Conservation (phyloP, 2,888 invertebrate species). For the Encarsia formosa region DNA sequence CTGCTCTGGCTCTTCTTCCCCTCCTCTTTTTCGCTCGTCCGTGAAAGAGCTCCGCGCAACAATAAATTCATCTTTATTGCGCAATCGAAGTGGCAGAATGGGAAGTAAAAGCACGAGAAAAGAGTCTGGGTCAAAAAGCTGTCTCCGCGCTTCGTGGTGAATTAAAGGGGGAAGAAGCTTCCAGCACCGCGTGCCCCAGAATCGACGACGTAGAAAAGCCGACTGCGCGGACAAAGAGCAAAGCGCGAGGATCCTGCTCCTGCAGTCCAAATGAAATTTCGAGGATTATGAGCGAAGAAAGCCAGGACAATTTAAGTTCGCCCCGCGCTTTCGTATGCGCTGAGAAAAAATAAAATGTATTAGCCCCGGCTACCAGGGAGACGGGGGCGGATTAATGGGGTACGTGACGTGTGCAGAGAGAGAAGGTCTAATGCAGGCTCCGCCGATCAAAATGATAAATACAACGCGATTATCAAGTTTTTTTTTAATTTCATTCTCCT, state of each 20-base stretch:
- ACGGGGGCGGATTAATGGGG: too few relatives aligned
- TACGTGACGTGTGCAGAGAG: too few relatives aligned
- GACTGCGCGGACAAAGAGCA: too few relatives aligned
- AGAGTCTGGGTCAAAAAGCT: background rate
- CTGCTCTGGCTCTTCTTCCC: background rate
- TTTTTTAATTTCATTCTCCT: too few relatives aligned
- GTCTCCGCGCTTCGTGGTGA: background rate
- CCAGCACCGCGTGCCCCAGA: background rate
- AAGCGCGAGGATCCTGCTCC: background rate
- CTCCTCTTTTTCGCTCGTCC: background rate
- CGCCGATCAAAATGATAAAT: too few relatives aligned
- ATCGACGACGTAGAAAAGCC: background rate
- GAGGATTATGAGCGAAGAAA: slow-evolving; percentile 6
- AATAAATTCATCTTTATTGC: slow-evolving; percentile 4
- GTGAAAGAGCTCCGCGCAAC: background rate
- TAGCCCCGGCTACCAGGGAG: too few relatives aligned
- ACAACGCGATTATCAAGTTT: too few relatives aligned
- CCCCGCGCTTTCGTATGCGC: too few relatives aligned
- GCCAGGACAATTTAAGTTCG: background rate
- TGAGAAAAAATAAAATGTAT: too few relatives aligned
- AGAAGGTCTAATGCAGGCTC: too few relatives aligned
- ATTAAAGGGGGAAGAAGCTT: background rate
- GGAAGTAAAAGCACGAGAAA: background rate
- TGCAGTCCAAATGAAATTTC: slow-evolving; percentile 11
- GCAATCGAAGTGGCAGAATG: background rate